phyloP scores from a whole-genome alignment of 2,888 invertebrate species.

The Gymnocheta viridis region DNA sequence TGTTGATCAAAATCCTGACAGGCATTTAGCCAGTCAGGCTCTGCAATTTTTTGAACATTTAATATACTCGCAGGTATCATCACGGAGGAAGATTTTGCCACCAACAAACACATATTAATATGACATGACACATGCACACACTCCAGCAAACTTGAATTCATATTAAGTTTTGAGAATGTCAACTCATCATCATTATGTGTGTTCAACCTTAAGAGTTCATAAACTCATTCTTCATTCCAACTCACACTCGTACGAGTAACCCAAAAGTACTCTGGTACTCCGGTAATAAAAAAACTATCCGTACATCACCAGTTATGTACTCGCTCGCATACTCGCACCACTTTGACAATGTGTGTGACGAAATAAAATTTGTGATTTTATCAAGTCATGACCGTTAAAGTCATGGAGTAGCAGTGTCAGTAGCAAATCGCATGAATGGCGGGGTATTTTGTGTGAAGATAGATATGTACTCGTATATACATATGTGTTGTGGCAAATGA shows the following conservation, averaged over 20 bases:
- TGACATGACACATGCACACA: conserved; percentile 1
- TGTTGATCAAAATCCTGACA: conserved; percentile 3
- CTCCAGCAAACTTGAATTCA: conserved; percentile 44
- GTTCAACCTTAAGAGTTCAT: conserved; percentile 59
- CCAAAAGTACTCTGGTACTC: not conserved
- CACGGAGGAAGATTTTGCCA: conserved; percentile 1
- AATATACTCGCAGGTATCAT: not conserved
- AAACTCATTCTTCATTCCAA: conserved; percentile 42
- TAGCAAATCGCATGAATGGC: not conserved
- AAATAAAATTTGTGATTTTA: conserved; percentile 64
- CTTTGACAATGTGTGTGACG: conserved; percentile 54
- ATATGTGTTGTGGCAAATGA: conserved; percentile 23
- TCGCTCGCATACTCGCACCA: not conserved
- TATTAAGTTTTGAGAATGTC: conserved; percentile 66
- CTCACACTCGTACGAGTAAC: conserved; percentile 5
- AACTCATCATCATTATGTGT: conserved; percentile 67
- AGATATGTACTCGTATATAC: not conserved
- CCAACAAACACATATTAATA: conserved; percentile 23
- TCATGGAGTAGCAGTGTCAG: conserved; percentile 23
- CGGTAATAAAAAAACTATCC: not conserved
- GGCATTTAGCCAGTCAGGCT: not conserved
- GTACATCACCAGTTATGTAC: conserved; percentile 1
- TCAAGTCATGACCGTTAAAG: conserved; percentile 66
- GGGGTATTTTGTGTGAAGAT: too few relatives aligned
- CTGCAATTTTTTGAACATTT: conserved; percentile 10